Evolutionary conservation across 30 jellyfish, hydroid and myxozoan species (phyloP).

Genomic region (Sanderia malayensis): DNA sequence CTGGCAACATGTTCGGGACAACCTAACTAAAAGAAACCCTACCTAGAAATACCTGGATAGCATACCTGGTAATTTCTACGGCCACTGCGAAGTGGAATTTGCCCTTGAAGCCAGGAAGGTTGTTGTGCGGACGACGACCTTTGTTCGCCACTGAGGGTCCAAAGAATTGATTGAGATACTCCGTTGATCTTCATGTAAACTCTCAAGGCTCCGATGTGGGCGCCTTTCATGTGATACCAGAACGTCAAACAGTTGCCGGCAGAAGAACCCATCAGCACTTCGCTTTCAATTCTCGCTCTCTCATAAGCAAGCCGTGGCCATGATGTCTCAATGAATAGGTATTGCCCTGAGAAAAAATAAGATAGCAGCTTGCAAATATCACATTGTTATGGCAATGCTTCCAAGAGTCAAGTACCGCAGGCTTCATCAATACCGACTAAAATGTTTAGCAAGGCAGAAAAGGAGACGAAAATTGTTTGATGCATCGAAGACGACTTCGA

Average conservation of each 20-base stretch:
- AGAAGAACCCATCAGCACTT: conserved; percentile 60
- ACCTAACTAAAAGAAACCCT: no score
- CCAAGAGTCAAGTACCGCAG: no score
- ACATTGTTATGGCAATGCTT: no score
- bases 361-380: not conserved
- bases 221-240: conserved; percentile 93
- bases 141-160: conserved; percentile 79
- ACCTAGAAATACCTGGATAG: no score
- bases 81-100: conserved; percentile 76
- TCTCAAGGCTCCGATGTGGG: conserved; percentile 76
- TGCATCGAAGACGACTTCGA: conserved; percentile 1
- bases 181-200: conserved; percentile 69
- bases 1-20: no score
- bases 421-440: no score
- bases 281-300: conserved; percentile 69
- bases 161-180: conserved; percentile 64
- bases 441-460: no score
- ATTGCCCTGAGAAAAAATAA: conserved; percentile 54
- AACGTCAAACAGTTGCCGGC: conserved; percentile 69
- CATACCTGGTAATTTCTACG: conserved; percentile 77
- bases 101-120: conserved; percentile 87
- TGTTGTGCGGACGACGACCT: no score
- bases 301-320: conserved; percentile 85
- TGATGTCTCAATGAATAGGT: conserved; percentile 72
- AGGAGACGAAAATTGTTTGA: no score